Conservation (phyloP, 2,113 vertebrate species). For the Epinephelus lanceolatus region DNA sequence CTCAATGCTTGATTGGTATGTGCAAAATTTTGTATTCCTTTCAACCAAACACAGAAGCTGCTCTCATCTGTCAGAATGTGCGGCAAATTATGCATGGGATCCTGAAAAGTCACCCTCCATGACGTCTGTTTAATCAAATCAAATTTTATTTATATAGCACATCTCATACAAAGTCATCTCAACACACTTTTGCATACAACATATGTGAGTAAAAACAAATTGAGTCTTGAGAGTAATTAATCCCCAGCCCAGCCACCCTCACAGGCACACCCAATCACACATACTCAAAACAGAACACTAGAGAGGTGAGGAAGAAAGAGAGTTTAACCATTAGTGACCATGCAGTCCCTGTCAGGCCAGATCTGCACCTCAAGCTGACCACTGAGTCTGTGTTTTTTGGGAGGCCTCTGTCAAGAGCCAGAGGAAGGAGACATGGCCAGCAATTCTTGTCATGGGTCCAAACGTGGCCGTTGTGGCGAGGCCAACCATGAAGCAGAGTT, state of each 20-base stretch:
- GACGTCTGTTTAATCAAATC: slow-evolving; percentile 21
- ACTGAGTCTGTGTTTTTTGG: slow-evolving; percentile 68
- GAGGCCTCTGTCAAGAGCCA: slow-evolving; percentile 81
- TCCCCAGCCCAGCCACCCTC: too few relatives aligned
- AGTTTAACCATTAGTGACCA: neutral
- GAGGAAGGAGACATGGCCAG: slow-evolving; percentile 89
- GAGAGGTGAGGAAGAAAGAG: too few relatives aligned
- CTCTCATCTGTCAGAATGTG: slow-evolving; percentile 62
- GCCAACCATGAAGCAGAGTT: slow-evolving; percentile 90
- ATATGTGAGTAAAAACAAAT: too few relatives aligned
- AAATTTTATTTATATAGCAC: too few relatives aligned
- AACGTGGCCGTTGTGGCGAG: slow-evolving; percentile 88
- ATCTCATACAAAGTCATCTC: too few relatives aligned
- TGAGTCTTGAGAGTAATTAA: too few relatives aligned
- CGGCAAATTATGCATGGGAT: slow-evolving; percentile 54
- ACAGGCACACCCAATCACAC: too few relatives aligned
- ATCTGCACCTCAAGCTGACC: slow-evolving; percentile 44
- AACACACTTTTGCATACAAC: too few relatives aligned
- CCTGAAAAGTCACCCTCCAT: slow-evolving; percentile 39
- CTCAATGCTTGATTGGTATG: neutral
- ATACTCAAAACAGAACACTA: too few relatives aligned
- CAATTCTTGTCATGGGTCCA: slow-evolving; percentile 92
- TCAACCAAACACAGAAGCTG: slow-evolving; percentile 55
- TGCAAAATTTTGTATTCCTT: slow-evolving; percentile 11
- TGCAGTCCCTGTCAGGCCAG: slow-evolving; percentile 55